Evolutionary conservation across 2,797 vertebrate genomes (phyloP).

Genomic region (Myotis findleyi): DNA sequence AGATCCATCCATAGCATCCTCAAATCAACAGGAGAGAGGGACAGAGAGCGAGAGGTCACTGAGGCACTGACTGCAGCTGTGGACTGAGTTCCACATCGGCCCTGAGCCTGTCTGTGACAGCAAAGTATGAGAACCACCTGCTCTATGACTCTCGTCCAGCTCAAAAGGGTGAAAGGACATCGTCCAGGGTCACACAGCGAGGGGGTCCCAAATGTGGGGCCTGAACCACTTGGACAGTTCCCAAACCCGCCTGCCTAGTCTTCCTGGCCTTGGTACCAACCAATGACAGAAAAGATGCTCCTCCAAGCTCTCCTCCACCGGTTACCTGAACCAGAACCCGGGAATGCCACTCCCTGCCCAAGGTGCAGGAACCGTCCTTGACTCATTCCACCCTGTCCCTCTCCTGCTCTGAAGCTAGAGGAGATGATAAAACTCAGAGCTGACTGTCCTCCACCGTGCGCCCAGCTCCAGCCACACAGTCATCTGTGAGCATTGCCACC

Average conservation of each 20-base stretch:
- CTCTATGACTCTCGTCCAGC: not conserved
- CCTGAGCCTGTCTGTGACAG: not conserved
- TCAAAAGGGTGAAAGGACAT: not conserved
- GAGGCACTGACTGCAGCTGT: not conserved
- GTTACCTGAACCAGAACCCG: not conserved
- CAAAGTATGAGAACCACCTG: not conserved
- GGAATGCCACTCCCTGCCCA: not conserved
- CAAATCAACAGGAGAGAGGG: conserved; percentile 66
- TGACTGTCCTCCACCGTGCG: no score
- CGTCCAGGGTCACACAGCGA: not conserved
- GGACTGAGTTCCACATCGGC: not conserved
- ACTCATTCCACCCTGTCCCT: not conserved
- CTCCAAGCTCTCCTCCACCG: not conserved
- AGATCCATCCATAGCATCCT: conserved; percentile 79
- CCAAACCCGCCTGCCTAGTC: not conserved
- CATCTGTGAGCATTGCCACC: not conserved
- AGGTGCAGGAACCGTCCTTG: not conserved
- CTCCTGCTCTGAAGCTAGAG: not conserved
- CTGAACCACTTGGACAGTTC: not conserved
- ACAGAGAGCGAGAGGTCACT: conserved; percentile 33
- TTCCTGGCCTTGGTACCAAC: not conserved
- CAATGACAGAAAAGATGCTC: not conserved
- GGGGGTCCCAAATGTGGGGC: not conserved
- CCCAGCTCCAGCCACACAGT: not conserved
- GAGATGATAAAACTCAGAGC: not conserved